phyloP scores from a whole-genome alignment of 2,888 invertebrate species.

The Salticus scenicus region DNA sequence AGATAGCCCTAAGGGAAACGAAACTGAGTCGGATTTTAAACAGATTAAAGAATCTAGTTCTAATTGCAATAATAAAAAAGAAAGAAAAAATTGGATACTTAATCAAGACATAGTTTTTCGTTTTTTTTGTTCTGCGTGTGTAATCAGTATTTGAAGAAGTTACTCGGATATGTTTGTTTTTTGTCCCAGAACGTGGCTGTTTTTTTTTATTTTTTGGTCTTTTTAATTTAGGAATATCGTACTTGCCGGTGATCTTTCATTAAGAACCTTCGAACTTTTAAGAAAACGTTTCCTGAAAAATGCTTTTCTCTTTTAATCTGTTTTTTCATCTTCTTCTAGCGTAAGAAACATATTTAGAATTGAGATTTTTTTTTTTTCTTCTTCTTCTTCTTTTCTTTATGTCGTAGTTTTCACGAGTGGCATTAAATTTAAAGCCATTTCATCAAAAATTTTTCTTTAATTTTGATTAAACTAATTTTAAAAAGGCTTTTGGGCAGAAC shows the following conservation, averaged over 20 bases:
- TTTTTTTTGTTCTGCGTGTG: conserved; percentile 35
- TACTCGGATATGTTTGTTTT: conserved; percentile 63
- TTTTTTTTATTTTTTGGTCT: conserved; percentile 23
- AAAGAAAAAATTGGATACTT: conserved; percentile 52
- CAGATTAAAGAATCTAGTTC: conserved; percentile 68
- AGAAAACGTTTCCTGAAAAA: conserved; percentile 36
- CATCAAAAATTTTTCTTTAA: background rate
- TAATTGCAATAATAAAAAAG: conserved; percentile 63
- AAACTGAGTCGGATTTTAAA: conserved; percentile 65
- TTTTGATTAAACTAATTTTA: conserved; percentile 15
- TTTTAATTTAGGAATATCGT: conserved; percentile 18
- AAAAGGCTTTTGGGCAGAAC: background rate
- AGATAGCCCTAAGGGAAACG: conserved; percentile 52
- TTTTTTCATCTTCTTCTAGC: background rate
- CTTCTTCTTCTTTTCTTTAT: background rate
- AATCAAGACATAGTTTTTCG: conserved; percentile 58
- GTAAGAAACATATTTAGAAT: background rate
- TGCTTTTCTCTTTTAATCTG: conserved; percentile 15
- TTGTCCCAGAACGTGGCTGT: conserved; percentile 43
- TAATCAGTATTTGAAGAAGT: conserved; percentile 67
- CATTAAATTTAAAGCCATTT: conserved; percentile 10
- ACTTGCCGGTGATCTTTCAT: conserved; percentile 48
- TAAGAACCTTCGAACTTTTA: conserved; percentile 49
- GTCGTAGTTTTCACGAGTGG: background rate
- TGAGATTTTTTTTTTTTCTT: background rate